phyloP scores from a whole-genome alignment of 2,797 vertebrate genomes.

The Trematomus bernacchii region DNA sequence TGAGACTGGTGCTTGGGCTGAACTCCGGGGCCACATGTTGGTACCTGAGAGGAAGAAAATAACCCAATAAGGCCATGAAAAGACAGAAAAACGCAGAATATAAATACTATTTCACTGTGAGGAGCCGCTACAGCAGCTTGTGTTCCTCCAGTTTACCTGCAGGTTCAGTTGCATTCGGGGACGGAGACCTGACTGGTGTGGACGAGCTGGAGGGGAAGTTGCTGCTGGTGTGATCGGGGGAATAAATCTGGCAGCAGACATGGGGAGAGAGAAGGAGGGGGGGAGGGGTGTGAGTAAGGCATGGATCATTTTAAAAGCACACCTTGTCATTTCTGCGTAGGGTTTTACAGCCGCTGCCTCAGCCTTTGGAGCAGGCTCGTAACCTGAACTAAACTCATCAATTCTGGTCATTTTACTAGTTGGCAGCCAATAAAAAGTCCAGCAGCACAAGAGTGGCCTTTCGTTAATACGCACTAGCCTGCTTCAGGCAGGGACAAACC shows the following conservation, averaged over 20 bases:
- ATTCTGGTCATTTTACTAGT: constrained; percentile 79
- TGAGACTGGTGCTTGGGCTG: constrained; percentile 90
- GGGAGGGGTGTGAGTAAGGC: constrained; percentile 70
- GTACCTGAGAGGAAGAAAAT: constrained; percentile 84
- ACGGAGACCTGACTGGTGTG: constrained; percentile 94
- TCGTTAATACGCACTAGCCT: constrained; percentile 60
- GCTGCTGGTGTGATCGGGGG: constrained; percentile 97
- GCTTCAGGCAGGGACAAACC: constrained; percentile 38
- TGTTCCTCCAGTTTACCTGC: constrained; percentile 66
- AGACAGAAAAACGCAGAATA: not conserved
- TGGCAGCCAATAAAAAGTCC: constrained; percentile 76
- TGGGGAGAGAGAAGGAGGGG: constrained; percentile 10
- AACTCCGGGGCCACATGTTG: constrained; percentile 91
- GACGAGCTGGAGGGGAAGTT: constrained; percentile 96
- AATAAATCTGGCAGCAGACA: constrained; percentile 91
- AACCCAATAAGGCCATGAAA: constrained; percentile 17
- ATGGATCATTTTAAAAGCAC: constrained; percentile 82
- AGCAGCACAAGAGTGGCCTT: constrained; percentile 47
- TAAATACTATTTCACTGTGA: not conserved
- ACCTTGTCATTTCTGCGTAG: constrained; percentile 73
- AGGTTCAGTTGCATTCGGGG: constrained; percentile 84
- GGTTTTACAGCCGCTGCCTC: constrained; percentile 75
- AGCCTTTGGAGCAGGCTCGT: constrained; percentile 65
- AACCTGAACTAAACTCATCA: constrained; percentile 78
- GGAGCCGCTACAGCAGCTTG: not conserved